phyloP scores from a whole-genome alignment of 2,797 vertebrate species.

The Protosalanx chinensis region DNA sequence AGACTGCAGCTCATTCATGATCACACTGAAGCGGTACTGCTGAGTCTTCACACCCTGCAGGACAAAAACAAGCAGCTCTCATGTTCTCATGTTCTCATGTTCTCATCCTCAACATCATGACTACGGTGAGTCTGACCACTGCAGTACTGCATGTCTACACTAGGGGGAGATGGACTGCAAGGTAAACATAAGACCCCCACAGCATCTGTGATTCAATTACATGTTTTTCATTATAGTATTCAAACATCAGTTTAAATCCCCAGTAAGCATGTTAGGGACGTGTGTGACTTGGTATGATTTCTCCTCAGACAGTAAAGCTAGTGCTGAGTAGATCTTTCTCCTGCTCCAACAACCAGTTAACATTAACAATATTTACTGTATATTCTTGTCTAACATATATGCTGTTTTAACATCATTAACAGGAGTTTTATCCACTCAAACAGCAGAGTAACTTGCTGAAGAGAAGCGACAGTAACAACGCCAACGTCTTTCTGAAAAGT shows the following conservation, averaged over 20 bases:
- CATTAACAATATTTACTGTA: too few relatives aligned
- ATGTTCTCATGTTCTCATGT: neutral
- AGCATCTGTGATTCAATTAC: neutral
- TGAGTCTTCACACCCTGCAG: conserved; percentile 85
- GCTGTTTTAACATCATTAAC: too few relatives aligned
- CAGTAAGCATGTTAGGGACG: too few relatives aligned
- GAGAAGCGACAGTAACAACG: too few relatives aligned
- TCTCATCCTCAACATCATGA: neutral
- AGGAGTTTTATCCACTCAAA: too few relatives aligned
- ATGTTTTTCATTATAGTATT: neutral
- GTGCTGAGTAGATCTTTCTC: too few relatives aligned
- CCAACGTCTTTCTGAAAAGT: too few relatives aligned
- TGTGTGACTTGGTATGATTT: too few relatives aligned
- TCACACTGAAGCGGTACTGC: conserved; percentile 95
- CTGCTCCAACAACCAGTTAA: too few relatives aligned
- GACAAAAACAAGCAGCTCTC: conserved; percentile 8
- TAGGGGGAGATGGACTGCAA: conserved; percentile 25
- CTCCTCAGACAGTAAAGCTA: too few relatives aligned
- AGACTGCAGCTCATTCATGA: conserved; percentile 88
- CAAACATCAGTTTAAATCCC: neutral
- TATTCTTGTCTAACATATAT: neutral
- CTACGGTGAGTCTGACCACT: neutral
- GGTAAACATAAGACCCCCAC: neutral
- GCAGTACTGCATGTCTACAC: conserved; percentile 12
- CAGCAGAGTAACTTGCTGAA: too few relatives aligned